A percentile compares a stretch with the other conserved stretches of the same genome.
phyloP scores from a whole-genome alignment of 2,797 vertebrate genomes.

The Bovichtus variegatus region DNA sequence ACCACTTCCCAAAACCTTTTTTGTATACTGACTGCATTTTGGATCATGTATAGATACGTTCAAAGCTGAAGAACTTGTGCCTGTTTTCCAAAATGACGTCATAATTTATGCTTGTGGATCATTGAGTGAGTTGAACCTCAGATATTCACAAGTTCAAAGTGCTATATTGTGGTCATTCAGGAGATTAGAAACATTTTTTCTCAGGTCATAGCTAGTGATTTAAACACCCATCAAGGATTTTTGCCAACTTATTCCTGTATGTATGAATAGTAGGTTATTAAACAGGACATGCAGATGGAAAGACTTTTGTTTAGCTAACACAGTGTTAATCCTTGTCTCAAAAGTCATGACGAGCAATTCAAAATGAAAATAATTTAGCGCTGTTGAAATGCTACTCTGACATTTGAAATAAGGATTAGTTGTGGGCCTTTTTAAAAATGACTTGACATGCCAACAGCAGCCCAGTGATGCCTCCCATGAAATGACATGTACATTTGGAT shows the following conservation, averaged over 20 bases:
- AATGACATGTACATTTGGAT: constrained; percentile 15
- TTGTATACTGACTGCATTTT: constrained; percentile 86
- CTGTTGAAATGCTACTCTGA: constrained; percentile 9
- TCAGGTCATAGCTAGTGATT: constrained; percentile 63
- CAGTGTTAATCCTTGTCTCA: constrained; percentile 37
- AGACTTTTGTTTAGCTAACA: constrained; percentile 39
- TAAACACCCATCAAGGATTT: constrained; percentile 49
- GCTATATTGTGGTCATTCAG: constrained; percentile 63
- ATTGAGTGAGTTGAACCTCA: constrained; percentile 48
- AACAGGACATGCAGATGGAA: constrained; percentile 52
- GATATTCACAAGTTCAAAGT: constrained; percentile 59
- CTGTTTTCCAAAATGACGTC: constrained; percentile 90
- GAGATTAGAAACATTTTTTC: constrained; percentile 51
- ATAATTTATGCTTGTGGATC: constrained; percentile 74
- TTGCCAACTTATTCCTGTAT: constrained; percentile 62
- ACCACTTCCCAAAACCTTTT: constrained; percentile 49
- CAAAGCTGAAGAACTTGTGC: constrained; percentile 91
- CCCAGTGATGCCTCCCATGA: constrained; percentile 6
- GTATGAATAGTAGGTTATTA: constrained; percentile 62
- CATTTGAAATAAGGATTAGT: constrained; percentile 20
- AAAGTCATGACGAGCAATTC: constrained; percentile 23
- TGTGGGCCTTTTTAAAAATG: constrained; percentile 5
- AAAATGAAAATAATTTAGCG: neutral
- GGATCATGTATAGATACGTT: constrained; percentile 94
- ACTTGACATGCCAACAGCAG: neutral